These are phyloP conservation scores for Silurus lanzhouensis DNA, from an alignment of 2,797 vertebrate species.

Conservation along the genomic window DNA sequence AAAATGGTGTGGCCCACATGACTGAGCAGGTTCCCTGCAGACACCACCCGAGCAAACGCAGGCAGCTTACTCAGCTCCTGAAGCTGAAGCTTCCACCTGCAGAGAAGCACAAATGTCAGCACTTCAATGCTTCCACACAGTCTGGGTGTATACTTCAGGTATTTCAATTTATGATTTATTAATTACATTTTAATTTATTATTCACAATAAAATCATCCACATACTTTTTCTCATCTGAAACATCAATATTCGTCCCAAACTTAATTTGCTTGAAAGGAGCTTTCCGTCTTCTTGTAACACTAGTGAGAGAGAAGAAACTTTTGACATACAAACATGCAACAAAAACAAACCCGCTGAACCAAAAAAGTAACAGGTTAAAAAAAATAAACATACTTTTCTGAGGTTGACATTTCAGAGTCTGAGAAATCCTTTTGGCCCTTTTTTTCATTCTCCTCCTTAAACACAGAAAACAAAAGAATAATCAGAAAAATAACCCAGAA, in stretches of 20 bases:
- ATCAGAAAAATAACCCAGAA: background rate
- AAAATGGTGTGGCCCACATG: constrained; percentile 95
- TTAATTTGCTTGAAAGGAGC: constrained; percentile 94
- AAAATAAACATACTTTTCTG: constrained; percentile 80
- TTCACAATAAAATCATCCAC: constrained; percentile 56
- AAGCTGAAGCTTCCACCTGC: constrained; percentile 96
- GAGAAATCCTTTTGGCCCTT: constrained; percentile 91
- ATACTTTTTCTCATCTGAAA: constrained; percentile 98
- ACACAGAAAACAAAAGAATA: constrained; percentile 5
- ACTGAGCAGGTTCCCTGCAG: constrained; percentile 96
- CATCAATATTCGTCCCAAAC: constrained; percentile 97
- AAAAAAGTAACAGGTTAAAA: background rate
- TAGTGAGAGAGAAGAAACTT: constrained; percentile 51
- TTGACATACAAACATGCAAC: background rate
- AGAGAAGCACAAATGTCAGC: constrained; percentile 16
- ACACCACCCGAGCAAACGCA: constrained; percentile 95
- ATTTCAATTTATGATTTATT: background rate
- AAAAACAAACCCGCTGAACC: background rate
- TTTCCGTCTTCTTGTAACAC: constrained; percentile 84
- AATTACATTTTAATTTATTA: background rate
- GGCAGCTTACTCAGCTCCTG: constrained; percentile 98
- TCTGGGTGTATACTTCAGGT: background rate
- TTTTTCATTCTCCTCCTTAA: constrained; percentile 96
- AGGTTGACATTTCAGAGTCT: constrained; percentile 86
- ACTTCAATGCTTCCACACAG: background rate